phyloP scores from a whole-genome alignment of 2,113 vertebrate genomes.

The Hymenochirus boettgeri region DNA sequence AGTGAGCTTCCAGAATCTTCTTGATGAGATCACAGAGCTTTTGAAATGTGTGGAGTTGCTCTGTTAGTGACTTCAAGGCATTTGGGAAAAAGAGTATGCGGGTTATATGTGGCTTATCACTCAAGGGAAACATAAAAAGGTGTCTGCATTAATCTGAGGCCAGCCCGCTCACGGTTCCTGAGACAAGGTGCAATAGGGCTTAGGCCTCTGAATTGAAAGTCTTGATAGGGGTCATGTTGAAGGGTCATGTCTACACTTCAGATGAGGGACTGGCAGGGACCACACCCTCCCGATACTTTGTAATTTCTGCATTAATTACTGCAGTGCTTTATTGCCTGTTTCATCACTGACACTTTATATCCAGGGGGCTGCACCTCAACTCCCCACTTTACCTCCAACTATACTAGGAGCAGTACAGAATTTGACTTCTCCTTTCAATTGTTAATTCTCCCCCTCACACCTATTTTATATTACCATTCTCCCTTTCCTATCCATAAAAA shows the following conservation, averaged over 20 bases:
- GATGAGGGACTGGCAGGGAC: conserved; percentile 28
- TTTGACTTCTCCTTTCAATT: conserved; percentile 22
- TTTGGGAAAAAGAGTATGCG: conserved; percentile 55
- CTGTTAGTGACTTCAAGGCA: conserved; percentile 50
- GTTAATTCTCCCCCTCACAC: neutral
- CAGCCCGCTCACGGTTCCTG: conserved; percentile 21
- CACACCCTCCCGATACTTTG: conserved; percentile 18
- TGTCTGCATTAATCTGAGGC: conserved; percentile 16
- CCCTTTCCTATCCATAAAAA: conserved; percentile 20
- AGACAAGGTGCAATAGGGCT: conserved; percentile 38
- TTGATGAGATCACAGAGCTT: conserved; percentile 56
- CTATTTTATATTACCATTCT: neutral
- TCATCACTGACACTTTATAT: conserved; percentile 11
- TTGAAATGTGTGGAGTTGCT: conserved; percentile 65
- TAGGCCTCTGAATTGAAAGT: conserved; percentile 6
- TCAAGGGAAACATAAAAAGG: conserved; percentile 18
- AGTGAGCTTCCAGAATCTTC: conserved; percentile 76
- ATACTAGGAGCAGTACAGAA: neutral
- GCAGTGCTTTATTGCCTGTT: conserved; percentile 31
- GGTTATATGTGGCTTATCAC: conserved; percentile 19
- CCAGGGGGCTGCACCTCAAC: conserved; percentile 21
- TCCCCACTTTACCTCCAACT: neutral
- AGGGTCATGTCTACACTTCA: conserved; percentile 9
- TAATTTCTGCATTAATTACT: conserved; percentile 32
- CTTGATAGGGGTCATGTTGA: conserved; percentile 5